phyloP scores from a whole-genome alignment of 2,113 vertebrate species.

The Castor canadensis region DNA sequence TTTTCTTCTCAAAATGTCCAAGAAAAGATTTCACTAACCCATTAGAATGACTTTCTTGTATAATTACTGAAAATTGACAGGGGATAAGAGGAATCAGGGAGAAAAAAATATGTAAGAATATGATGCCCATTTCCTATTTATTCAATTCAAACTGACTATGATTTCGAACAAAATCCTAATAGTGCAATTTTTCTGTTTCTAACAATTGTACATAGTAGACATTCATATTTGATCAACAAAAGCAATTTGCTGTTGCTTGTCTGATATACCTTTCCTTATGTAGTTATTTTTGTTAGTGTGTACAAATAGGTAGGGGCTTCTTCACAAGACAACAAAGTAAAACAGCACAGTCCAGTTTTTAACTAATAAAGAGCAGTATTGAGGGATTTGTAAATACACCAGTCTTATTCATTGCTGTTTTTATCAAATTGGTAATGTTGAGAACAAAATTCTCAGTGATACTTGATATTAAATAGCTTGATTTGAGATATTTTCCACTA shows the following conservation, averaged over 20 bases:
- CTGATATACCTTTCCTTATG: not conserved
- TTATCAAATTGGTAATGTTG: not conserved
- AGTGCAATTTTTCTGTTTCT: not conserved
- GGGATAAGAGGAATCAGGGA: not conserved
- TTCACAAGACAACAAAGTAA: not conserved
- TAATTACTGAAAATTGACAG: not conserved
- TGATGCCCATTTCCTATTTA: not conserved
- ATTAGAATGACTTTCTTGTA: not conserved
- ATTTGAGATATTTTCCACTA: conserved; percentile 10
- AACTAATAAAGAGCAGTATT: not conserved
- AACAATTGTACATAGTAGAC: not conserved
- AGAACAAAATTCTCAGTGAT: not conserved
- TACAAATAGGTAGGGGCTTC: not conserved
- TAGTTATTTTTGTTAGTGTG: not conserved
- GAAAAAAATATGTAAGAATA: not conserved
- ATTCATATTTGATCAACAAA: not conserved
- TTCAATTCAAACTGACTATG: not conserved
- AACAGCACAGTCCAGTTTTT: not conserved
- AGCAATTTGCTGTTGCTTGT: not conserved
- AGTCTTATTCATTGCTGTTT: not conserved
- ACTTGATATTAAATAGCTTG: not conserved
- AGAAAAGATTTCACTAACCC: too few species aligned
- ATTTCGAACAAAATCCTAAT: not conserved
- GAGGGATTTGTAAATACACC: not conserved
- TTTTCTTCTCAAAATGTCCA: not conserved